Evolutionary conservation across 2,113 vertebrate genomes (phyloP), one percentile per base, ranked within the genome.

Genomic region (Poecile atricapillus): DNA sequence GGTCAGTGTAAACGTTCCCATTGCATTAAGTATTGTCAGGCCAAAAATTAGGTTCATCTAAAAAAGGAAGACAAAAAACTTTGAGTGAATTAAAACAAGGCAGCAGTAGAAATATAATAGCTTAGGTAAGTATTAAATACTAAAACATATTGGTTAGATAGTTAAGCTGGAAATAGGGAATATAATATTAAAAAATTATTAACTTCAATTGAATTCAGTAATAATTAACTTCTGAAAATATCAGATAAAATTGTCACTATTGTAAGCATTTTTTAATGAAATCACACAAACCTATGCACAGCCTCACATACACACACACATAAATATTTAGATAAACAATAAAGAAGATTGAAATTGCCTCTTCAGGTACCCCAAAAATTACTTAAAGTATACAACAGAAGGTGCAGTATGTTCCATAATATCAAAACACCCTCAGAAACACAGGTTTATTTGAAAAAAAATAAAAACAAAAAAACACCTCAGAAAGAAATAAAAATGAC

Each of bases 11-110:
- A 64, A 58, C 69, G 6, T 12, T 89, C 13, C 31, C 5, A 15
- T 24, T 85, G 7, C 5, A 12, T 88, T 82, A 49, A 76, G 11
- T 44, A 43, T 9, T 41, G 4, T 13, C 77, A 77, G 15, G 14
- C 2, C 10, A 62, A 82, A 84, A 16, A 50, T 52, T 47, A 49
- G 0, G 7, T 35, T 31, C 1, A 0, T 19, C 39, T 43, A 8
- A 81, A 73, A 71, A 76, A 11, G 1, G 4, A 8, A 65, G 7
- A 24, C 15, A 50, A 85, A 84, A 82, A 59, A 13, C 1, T 11
- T 49, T 24, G 7, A 65, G 9, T 24, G 50, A 77, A 83, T 50
- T 68, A 46, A 56, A 83, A 77, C 8, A 67, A 74, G 59, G 8
- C 6, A 93, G 10, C 4, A 76, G 41, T 53, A 86, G 19, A 83